Evolutionary conservation across 2,113 vertebrate species (phyloP).

Genomic region (Melanerpes aurifrons): DNA sequence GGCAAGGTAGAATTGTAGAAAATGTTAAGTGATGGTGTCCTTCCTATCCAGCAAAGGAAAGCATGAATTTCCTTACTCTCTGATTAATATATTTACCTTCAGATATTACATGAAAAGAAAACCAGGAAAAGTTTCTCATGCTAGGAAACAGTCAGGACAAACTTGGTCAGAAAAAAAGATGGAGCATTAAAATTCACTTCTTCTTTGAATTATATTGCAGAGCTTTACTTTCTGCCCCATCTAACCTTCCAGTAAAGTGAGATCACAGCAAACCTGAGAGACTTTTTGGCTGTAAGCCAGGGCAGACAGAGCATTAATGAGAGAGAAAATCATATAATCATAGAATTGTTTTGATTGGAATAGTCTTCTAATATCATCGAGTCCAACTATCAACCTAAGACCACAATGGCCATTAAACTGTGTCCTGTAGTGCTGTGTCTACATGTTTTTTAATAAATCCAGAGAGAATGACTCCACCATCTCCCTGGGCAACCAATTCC

Average conservation of each 20-base stretch:
- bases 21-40: not conserved
- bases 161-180: not conserved
- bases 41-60: not conserved
- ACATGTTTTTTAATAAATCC: too few relatives aligned
- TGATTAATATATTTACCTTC: not conserved
- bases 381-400: too few relatives aligned
- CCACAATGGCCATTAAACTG: too few relatives aligned
- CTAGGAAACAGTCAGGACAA: not conserved
- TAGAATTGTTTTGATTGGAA: too few relatives aligned
- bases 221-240: not conserved
- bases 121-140: not conserved
- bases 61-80: not conserved
- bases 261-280: not conserved
- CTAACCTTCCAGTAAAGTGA: not conserved
- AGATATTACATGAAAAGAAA: not conserved
- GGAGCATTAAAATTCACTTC: not conserved
- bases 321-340: not conserved
- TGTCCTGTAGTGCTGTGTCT: too few relatives aligned
- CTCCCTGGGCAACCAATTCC: too few relatives aligned
- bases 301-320: not conserved
- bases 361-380: too few relatives aligned
- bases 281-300: not conserved
- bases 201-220: not conserved
- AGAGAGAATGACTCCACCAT: too few relatives aligned
- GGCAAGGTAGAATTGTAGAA: not conserved